Base-by-base conservation (phyloP, 2,797 vertebrate species). In the Catharus ustulatus region DNA sequence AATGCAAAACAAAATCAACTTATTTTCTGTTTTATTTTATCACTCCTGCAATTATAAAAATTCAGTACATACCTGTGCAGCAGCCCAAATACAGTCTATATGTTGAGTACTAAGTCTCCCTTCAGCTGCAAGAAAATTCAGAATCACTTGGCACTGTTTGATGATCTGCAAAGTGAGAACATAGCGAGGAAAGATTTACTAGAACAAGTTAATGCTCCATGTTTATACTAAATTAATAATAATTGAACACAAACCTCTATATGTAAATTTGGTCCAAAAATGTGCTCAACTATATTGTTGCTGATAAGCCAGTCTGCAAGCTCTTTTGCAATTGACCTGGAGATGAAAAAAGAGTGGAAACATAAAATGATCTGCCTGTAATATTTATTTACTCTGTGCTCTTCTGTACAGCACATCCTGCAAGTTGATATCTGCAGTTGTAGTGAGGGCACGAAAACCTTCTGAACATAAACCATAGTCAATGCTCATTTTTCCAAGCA, bases 111-210 rank as follows among this genome's bases (percentile, higher is more conserved):
- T 99, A 92, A 99, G 98, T 71, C 99, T 98, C 59, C 99, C 99
- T 95, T 99, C 99, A 54, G 99, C 99, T 94, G 99, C 99, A 96
- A 99, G 98, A 97, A 99, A 99, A 98, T 99, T 99, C 97, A 99
- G 98, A 98, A 99, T 99, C 95, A 99, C 99, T 98, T 99, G 99
- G 98, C 99, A 99, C 98, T 99, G 99, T 96, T 99, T 99, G 97
- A 99, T 99, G 98, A 99, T 99, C 99, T 99, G 97, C 51, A 95
- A 97, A 96, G 95, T 3, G 71, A 96, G 89, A 96, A 94, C 12
- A 92, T 2, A 93, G 76, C 11, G 82, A 90, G 42, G 48, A 82
- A 77, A 94, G 45, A 45, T 83, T 96, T 89, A 97, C 75, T 78
- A 81, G 57, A 86, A 20, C 67, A 55, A 94, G 32, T 49, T 22